phyloP scores from a whole-genome alignment of 2,888 invertebrate species.

The Notodonta dromedarius region DNA sequence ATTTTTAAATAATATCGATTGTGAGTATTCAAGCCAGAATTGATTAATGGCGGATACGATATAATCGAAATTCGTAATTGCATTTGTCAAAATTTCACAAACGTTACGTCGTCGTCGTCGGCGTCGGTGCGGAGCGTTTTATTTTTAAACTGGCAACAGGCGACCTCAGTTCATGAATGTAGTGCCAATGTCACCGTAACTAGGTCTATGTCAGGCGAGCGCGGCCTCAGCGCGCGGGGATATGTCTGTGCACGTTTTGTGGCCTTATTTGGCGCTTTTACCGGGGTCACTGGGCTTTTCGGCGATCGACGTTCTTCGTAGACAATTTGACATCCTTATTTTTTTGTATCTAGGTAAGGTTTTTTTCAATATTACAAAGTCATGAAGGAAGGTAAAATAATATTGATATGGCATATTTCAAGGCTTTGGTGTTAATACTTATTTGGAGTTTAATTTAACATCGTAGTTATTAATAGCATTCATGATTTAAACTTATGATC shows the following conservation, averaged over 20 bases:
- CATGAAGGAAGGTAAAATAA: too few relatives aligned
- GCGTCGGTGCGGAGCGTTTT: conserved; percentile 55
- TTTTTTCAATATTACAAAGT: too few relatives aligned
- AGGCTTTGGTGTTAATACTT: too few relatives aligned
- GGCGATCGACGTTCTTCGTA: conserved; percentile 26
- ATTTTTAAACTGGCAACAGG: conserved; percentile 76
- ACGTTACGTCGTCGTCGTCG: conserved; percentile 40
- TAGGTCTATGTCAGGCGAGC: conserved; percentile 80
- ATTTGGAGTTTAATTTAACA: too few relatives aligned
- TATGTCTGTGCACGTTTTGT: conserved; percentile 50
- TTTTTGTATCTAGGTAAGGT: neutral
- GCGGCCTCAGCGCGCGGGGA: conserved; percentile 64
- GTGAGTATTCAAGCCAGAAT: too few relatives aligned
- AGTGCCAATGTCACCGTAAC: conserved; percentile 82
- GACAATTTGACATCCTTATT: conserved; percentile 3
- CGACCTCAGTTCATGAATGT: conserved; percentile 81
- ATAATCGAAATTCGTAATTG: conserved; percentile 40
- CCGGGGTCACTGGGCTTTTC: conserved; percentile 50
- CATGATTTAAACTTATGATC: too few relatives aligned
- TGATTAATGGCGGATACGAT: neutral
- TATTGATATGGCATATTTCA: too few relatives aligned
- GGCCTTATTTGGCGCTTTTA: conserved; percentile 59
- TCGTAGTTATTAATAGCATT: too few relatives aligned
- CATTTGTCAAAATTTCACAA: conserved; percentile 57
- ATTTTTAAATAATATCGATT: too few relatives aligned